Conservation (phyloP, 2,888 invertebrate species). For the Phrixothrix hirtus region DNA sequence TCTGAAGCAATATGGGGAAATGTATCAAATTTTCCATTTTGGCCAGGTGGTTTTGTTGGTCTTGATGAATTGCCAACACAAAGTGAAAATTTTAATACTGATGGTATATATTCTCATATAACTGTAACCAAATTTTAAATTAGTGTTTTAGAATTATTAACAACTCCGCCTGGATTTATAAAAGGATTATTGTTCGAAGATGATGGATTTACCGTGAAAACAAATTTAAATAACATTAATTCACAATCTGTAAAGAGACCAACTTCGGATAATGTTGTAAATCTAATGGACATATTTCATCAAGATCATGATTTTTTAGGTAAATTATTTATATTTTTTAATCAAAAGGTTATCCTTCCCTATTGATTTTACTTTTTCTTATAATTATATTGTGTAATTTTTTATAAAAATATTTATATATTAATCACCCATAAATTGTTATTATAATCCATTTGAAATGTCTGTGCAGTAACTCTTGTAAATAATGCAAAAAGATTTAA, state of each 20-base stretch:
- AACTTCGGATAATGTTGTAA: conserved; percentile 54
- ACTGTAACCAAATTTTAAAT: neutral
- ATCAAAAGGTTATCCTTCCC: too few species aligned
- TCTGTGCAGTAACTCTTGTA: too few species aligned
- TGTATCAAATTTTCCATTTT: conserved; percentile 80
- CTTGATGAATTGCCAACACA: conserved; percentile 58
- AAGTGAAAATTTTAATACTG: conserved; percentile 55
- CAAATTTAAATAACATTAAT: conserved; percentile 22
- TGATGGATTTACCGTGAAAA: conserved; percentile 59
- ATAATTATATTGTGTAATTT: too few species aligned
- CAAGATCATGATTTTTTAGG: conserved; percentile 65
- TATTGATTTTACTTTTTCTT: too few species aligned
- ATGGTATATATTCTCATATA: conserved; percentile 38
- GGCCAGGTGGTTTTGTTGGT: conserved; percentile 79
- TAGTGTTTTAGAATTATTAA: conserved; percentile 45
- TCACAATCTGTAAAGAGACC: conserved; percentile 39
- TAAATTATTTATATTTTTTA: conserved; percentile 37
- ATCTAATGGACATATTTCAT: conserved; percentile 65
- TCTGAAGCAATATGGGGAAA: conserved; percentile 74
- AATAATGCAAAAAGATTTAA: too few species aligned
- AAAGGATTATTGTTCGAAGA: conserved; percentile 62
- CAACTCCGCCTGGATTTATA: conserved; percentile 70
- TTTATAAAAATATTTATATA: too few species aligned
- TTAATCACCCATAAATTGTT: too few species aligned
- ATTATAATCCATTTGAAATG: too few species aligned